These are phyloP conservation scores for Deilephila porcellus DNA, from an alignment of 2,888 invertebrate species.

Conservation along the genomic window DNA sequence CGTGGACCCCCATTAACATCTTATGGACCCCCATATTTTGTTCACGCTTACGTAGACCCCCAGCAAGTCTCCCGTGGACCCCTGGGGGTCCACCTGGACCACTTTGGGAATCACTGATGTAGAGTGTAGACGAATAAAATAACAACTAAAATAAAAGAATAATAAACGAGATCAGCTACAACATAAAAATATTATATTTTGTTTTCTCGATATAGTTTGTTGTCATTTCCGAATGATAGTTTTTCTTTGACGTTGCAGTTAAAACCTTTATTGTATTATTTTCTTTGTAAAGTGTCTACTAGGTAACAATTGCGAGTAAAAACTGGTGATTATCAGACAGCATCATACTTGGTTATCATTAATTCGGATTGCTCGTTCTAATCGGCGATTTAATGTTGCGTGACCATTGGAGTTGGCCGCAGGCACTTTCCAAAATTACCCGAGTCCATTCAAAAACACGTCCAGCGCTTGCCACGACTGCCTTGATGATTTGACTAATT, in stretches of 20 bases:
- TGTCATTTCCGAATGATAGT: not conserved
- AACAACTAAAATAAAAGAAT: too few species aligned
- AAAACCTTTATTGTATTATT: not conserved
- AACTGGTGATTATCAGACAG: slow-evolving; percentile 12
- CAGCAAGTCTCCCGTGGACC: too few species aligned
- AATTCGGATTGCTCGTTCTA: slow-evolving; percentile 57
- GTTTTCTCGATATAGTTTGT: too few species aligned
- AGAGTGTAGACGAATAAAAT: not conserved
- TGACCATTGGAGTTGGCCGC: slow-evolving; percentile 56
- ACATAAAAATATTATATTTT: too few species aligned
- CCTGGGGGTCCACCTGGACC: too few species aligned
- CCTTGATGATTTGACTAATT: not conserved
- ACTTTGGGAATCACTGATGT: too few species aligned
- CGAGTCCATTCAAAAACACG: slow-evolving; percentile 33
- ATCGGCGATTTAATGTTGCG: slow-evolving; percentile 63
- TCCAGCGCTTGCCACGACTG: slow-evolving; percentile 7
- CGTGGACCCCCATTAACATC: too few species aligned
- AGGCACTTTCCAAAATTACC: slow-evolving; percentile 70
- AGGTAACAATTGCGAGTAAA: slow-evolving; percentile 4
- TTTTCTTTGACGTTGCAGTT: not conserved
- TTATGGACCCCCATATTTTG: too few species aligned
- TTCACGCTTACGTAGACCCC: too few species aligned
- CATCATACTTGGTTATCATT: slow-evolving; percentile 45
- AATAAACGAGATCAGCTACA: not conserved
- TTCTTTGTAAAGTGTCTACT: not conserved